These are phyloP conservation scores for Patagioenas fasciata DNA, from an alignment of 2,113 vertebrate species.

Conservation along the genomic window DNA sequence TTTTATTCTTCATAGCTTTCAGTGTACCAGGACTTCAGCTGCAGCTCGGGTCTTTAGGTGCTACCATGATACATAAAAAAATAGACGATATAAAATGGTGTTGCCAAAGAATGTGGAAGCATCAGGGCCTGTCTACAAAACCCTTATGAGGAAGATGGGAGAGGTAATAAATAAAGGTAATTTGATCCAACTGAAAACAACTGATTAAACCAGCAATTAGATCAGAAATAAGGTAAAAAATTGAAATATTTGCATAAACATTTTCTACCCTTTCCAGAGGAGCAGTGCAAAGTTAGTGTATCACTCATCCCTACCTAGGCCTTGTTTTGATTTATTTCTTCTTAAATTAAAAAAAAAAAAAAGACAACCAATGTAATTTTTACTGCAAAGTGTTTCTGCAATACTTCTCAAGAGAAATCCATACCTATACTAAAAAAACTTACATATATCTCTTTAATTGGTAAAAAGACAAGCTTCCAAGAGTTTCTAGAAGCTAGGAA, in stretches of 20 bases:
- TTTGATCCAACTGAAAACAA: neutral
- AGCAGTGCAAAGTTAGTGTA: neutral
- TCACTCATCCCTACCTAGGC: neutral
- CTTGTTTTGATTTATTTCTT: conserved; percentile 31
- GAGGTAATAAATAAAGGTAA: conserved; percentile 5
- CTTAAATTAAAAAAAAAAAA: neutral
- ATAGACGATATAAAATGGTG: neutral
- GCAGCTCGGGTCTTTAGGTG: neutral
- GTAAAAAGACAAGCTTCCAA: neutral
- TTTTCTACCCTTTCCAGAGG: neutral
- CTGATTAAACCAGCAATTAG: neutral
- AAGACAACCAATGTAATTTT: neutral
- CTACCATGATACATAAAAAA: neutral
- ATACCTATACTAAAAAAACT: neutral
- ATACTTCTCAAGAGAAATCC: conserved; percentile 8
- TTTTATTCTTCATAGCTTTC: neutral
- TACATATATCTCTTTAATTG: neutral
- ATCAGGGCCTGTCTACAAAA: neutral
- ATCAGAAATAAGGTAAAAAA: neutral
- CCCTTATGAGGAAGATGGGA: neutral
- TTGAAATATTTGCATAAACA: neutral
- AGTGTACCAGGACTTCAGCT: neutral
- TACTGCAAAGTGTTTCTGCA: conserved; percentile 9
- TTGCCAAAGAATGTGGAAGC: neutral
- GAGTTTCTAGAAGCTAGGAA: neutral